Evolutionary conservation across 2,113 vertebrate genomes (phyloP).

Genomic region (Laterallus jamaicensis): DNA sequence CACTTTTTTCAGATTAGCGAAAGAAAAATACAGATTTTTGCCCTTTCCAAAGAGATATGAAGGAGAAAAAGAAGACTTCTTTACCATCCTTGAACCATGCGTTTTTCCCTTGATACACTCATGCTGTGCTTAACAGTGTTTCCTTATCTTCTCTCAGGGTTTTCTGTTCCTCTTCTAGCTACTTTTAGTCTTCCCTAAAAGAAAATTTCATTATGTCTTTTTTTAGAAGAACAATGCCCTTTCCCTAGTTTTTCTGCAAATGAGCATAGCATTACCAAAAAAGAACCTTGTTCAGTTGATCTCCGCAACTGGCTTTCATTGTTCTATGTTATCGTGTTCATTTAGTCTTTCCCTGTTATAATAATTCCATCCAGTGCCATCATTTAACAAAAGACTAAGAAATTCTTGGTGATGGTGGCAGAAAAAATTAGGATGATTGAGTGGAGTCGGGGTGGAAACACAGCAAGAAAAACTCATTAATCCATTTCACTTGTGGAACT

Average conservation of each 20-base stretch:
- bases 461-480: background rate
- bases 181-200: background rate
- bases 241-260: background rate
- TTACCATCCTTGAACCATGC: background rate
- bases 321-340: background rate
- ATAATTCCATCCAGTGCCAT: background rate
- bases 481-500: background rate
- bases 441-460: background rate
- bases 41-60: background rate
- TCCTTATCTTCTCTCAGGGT: background rate
- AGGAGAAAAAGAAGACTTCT: background rate
- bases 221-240: rapidly evolving
- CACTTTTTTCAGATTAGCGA: background rate
- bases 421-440: background rate
- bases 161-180: background rate
- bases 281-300: background rate
- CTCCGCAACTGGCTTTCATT: background rate
- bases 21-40: background rate
- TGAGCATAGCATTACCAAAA: background rate
- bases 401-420: background rate
- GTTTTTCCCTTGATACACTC: background rate
- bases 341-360: background rate
- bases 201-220: background rate
- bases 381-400: background rate
- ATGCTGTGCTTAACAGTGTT: background rate